phyloP scores from a whole-genome alignment of 2,797 vertebrate genomes.

The Chaetophractus vellerosus region DNA sequence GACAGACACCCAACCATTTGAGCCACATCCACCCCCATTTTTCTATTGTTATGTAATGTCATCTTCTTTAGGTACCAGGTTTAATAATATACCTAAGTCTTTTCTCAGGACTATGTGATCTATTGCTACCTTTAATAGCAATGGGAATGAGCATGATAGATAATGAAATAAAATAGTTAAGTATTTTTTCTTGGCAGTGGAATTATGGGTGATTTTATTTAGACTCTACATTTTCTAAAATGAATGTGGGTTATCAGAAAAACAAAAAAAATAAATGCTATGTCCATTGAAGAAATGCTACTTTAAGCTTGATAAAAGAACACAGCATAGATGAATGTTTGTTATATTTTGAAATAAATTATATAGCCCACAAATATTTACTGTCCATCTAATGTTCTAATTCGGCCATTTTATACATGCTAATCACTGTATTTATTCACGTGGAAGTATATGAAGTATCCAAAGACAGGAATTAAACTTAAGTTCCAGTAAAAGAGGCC shows the following conservation, averaged over 20 bases:
- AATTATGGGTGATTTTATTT: constrained; percentile 43
- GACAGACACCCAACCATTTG: no score
- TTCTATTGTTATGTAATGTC: neutral
- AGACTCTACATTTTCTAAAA: constrained; percentile 43
- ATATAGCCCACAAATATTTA: constrained; percentile 9
- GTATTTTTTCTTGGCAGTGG: constrained; percentile 49
- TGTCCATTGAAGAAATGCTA: constrained; percentile 32
- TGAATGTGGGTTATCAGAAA: constrained; percentile 48
- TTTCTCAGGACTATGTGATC: constrained; percentile 1
- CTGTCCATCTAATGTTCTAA: constrained; percentile 47
- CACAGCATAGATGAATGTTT: constrained; percentile 37
- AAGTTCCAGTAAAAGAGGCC: constrained; percentile 77
- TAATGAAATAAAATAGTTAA: constrained; percentile 53
- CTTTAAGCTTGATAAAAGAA: constrained; percentile 47
- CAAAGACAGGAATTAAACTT: constrained; percentile 72
- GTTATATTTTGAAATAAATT: constrained; percentile 71
- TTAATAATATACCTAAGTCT: neutral
- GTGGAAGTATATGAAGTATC: constrained; percentile 56
- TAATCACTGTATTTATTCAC: constrained; percentile 46
- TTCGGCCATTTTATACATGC: constrained; percentile 41
- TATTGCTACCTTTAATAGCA: neutral
- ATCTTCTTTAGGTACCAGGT: neutral
- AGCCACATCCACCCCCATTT: no score
- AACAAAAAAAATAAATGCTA: constrained; percentile 18
- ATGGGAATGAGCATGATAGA: constrained; percentile 39